phyloP scores from a whole-genome alignment of 2,113 vertebrate genomes.

The Casuarius casuarius region DNA sequence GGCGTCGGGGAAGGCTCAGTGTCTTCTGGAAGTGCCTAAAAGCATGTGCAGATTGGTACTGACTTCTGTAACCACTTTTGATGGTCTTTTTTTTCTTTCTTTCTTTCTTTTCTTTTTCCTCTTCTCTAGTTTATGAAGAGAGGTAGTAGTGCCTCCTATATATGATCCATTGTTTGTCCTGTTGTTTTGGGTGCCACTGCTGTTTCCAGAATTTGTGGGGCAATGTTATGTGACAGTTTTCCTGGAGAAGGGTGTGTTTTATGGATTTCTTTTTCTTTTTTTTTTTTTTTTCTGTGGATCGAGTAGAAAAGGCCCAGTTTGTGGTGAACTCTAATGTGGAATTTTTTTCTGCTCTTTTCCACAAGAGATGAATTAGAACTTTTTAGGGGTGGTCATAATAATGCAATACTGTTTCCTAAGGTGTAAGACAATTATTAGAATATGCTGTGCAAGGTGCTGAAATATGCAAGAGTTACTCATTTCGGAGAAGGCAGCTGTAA shows the following conservation, averaged over 20 bases:
- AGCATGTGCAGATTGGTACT: too few relatives aligned
- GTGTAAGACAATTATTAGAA: neutral
- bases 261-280: rapidly evolving
- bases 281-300: neutral
- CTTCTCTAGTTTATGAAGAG: neutral
- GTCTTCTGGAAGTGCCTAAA: neutral
- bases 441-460: neutral
- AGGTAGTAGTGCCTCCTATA: neutral
- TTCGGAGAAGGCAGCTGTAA: neutral
- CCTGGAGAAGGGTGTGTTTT: neutral
- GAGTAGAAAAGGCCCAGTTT: neutral
- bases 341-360: neutral
- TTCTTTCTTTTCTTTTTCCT: too few relatives aligned
- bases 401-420: neutral
- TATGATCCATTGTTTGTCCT: neutral
- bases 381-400: neutral
- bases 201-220: neutral
- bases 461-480: neutral
- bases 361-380: neutral
- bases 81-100: too few relatives aligned
- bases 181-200: neutral
- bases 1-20: neutral
- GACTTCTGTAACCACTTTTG: neutral
- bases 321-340: neutral
- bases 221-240: neutral